phyloP scores from a whole-genome alignment of 2,797 vertebrate genomes.

The Oryzias dopingdopingensis region DNA sequence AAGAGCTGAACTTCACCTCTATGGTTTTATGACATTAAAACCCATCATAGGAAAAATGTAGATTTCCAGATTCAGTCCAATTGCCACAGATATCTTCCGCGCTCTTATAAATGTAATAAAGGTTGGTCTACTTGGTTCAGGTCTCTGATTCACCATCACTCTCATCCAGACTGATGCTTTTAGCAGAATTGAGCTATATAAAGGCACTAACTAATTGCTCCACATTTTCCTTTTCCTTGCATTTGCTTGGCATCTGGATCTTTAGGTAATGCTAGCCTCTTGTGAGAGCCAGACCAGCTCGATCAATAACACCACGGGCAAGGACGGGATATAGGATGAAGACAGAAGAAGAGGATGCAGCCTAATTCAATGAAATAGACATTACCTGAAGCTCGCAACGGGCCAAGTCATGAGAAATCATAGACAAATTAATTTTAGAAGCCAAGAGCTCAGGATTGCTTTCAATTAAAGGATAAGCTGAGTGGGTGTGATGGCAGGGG shows the following conservation, averaged over 20 bases:
- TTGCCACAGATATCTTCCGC: conserved; percentile 31
- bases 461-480: conserved; percentile 86
- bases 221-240: conserved; percentile 37
- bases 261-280: conserved; percentile 59
- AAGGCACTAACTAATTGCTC: conserved; percentile 65
- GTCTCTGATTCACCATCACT: conserved; percentile 30
- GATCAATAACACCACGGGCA: conserved; percentile 84
- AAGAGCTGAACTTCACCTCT: no score
- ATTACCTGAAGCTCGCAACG: conserved; percentile 76
- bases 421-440: conserved; percentile 91
- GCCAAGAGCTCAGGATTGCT: conserved; percentile 87
- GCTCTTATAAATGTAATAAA: conserved; percentile 48
- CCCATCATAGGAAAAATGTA: no score
- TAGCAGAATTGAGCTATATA: conserved; percentile 61
- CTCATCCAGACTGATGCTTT: conserved; percentile 41
- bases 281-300: conserved; percentile 70
- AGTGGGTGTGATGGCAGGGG: no score
- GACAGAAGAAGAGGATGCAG: conserved; percentile 73
- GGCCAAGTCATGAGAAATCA: conserved; percentile 83
- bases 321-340: conserved; percentile 53
- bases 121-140: conserved; percentile 24
- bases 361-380: conserved; percentile 85
- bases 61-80: conserved; percentile 15
- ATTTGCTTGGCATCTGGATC: conserved; percentile 52
- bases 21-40: no score